These are phyloP conservation scores for Helobdella robusta DNA, from an alignment of 2,888 invertebrate genomes.

Conservation along the genomic window DNA sequence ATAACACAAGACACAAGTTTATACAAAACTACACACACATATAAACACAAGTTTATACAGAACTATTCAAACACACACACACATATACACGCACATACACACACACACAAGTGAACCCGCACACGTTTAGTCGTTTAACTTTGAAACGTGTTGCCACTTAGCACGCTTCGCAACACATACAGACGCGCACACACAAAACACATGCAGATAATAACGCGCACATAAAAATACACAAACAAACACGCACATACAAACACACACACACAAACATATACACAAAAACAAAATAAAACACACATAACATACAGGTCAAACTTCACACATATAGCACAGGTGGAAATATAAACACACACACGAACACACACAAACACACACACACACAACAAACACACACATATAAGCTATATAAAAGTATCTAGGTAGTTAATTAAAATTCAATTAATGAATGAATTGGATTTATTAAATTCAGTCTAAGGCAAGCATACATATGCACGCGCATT, in stretches of 20 bases:
- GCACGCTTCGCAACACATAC: too few relatives aligned
- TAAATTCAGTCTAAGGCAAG: not conserved
- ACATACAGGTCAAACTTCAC: not conserved
- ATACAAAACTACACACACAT: not conserved
- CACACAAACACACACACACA: not conserved
- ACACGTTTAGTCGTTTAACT: too few relatives aligned
- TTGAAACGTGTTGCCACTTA: too few relatives aligned
- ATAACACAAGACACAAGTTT: not conserved
- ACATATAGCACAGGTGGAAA: not conserved
- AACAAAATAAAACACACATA: not conserved
- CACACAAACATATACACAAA: not conserved
- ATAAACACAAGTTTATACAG: not conserved
- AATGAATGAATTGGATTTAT: not conserved
- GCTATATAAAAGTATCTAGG: not conserved
- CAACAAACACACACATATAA: not conserved
- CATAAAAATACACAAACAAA: not conserved
- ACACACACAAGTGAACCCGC: too few relatives aligned
- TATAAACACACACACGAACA: not conserved
- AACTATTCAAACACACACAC: not conserved
- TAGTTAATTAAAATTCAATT: not conserved
- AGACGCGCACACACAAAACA: not conserved
- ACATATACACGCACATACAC: conserved; percentile 2
- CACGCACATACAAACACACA: not conserved
- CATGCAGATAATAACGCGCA: not conserved
- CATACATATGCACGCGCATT: not conserved